Percentiles rank a stretch among this genome's conserved stretches.
Conservation (phyloP, 2,888 invertebrate genomes). For the Lamellibrachia satsuma region DNA sequence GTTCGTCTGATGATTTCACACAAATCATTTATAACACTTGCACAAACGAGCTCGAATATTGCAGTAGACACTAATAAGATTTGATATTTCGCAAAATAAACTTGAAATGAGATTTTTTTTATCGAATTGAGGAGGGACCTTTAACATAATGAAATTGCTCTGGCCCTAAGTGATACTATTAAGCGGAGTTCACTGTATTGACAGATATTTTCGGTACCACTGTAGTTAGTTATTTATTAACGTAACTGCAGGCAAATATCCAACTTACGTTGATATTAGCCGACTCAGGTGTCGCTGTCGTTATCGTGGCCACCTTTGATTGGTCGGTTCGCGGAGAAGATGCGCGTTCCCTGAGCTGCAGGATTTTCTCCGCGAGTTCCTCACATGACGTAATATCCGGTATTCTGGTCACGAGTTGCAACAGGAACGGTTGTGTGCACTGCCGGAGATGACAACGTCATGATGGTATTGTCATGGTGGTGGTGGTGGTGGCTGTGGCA, state of each 20-base stretch:
- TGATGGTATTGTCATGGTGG: neutral
- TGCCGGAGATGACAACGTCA: neutral
- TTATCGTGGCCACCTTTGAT: neutral
- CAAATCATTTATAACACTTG: no score
- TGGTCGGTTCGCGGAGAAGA: neutral
- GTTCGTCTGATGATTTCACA: no score
- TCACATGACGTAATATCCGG: neutral
- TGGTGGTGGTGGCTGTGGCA: neutral
- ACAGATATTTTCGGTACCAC: no score
- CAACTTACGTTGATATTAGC: neutral
- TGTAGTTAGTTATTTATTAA: neutral
- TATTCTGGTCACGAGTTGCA: neutral
- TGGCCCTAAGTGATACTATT: no score
- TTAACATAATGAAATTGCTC: no score
- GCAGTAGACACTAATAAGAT: no score
- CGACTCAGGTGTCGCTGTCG: neutral
- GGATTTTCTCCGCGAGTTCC: neutral
- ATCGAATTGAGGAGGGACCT: no score
- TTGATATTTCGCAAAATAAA: no score
- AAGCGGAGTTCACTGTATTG: no score
- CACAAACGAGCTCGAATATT: no score
- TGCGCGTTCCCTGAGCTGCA: neutral
- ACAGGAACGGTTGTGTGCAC: neutral
- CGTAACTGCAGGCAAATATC: neutral
- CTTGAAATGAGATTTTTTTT: no score